Evolutionary conservation across 2,888 invertebrate genomes (phyloP), one percentile per base, ranked within the genome.

Genomic region (Zonitis immaculata): DNA sequence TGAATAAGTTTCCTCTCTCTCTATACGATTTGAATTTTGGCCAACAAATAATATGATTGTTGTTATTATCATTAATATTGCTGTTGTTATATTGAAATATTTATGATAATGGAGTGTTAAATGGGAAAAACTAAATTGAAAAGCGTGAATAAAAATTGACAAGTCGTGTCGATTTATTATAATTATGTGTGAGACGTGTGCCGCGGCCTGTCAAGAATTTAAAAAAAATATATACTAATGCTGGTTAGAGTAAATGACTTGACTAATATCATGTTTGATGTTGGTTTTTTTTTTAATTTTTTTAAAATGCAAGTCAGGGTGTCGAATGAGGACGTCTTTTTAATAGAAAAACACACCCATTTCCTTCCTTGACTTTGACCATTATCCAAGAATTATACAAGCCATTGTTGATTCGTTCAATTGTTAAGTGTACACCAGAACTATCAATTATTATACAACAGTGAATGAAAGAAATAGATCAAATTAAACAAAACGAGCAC

Each of bases 221-320:
- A 3, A 35, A 8, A 35, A 18, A 35, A 35, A 35, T 60, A 51
- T 56, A 52, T 44, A 6, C 47, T 43, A 26, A 6, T 54, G 58
- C 59, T 61, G 62, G 61, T 64, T 65, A 63, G 59, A 60, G 59
- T 59, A 61, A 65, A 65, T 65, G 61, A 59, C 60, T 60, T 56
- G 57, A 60, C 61, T 62, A 63, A 59, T 64, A 64, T 67, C 65
- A 64, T 59, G 63, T 49, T 59, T 54, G 61, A 39, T 39, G 46
- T n/a, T n/a, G n/a, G n/a, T n/a, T n/a, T n/a, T n/a, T n/a, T n/a
- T n/a, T n/a, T n/a, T n/a, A n/a, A n/a, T n/a, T 50, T 56, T 44
- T 48, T 50, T 62, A 66, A 68, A 66, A 51, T 67, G 71, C 71
- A 69, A 70, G 66, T 71, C 71, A 71, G 63, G 55, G 53, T 56